Base-by-base conservation (phyloP, 2,888 invertebrate genomes). In the Trichopria drosophilae region DNA sequence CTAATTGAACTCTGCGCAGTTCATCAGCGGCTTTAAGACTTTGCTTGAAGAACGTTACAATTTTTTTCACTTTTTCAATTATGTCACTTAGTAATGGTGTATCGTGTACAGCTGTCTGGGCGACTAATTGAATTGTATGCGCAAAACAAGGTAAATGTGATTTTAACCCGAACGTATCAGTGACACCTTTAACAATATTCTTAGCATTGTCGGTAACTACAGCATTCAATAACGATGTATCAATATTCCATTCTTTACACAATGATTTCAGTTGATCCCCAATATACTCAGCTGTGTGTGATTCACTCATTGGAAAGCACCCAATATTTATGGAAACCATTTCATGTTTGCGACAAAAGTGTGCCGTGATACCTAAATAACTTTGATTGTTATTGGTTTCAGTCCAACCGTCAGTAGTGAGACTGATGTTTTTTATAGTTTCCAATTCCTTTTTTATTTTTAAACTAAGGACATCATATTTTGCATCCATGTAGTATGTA, bases 121-220 rank as follows among this genome's bases (percentile, higher is more conserved):
- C 23, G 12, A 53, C 42, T n/a, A 53, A 23, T 16, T 56, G 47
- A 6, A 56, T 26, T 3, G 50, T 42, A 19, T 53, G 56, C 13
- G 49, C 56, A 42, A 56, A 56, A 18, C 53, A 56, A 4, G 43
- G 37, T 5, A 53, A 22, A 51, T 56, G 53, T 15, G 34, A 12
- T 3, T 19, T 9, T 10, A 13, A 23, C 7, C 52, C 47, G 34
- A 53, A 56, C 3, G 15, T 22, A 16, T 45, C 34, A 16, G 23
- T 34, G 0, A 46, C 28, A 10, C 46, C 53, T 23, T 36, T 37
- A 2, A 41, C 29, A 9, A 54, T 51, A 15, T 54, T 54, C 13
- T 40, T 43, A 6, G 47, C 52, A 41, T 47, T 58, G 28, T 58
- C 58, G 13, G 47, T 56, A 24, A 52, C 47, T 13, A 56, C 39